These are phyloP conservation scores for Crotalus tigris DNA, from an alignment of 2,113 vertebrate species.

Conservation along the genomic window DNA sequence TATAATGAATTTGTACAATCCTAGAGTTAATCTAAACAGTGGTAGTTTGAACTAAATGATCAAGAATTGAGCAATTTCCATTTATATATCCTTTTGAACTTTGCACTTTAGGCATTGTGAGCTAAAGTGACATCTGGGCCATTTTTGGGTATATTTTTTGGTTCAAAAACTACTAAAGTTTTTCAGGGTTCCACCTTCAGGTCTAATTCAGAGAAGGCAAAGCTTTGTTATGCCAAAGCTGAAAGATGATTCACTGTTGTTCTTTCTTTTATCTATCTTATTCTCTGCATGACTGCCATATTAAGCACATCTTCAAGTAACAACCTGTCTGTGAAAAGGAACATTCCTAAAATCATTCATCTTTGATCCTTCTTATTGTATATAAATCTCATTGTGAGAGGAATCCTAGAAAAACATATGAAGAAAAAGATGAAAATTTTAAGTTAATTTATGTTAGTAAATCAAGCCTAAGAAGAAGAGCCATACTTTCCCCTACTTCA, in stretches of 20 bases:
- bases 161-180: neutral
- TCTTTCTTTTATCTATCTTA: neutral
- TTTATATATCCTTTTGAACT: neutral
- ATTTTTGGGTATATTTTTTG: neutral
- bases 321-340: neutral
- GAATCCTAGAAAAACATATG: neutral
- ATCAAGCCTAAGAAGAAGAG: neutral
- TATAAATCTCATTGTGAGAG: neutral
- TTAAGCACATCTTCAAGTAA: neutral
- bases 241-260: neutral
- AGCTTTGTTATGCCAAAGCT: neutral
- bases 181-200: neutral
- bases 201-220: neutral
- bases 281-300: neutral
- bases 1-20: neutral
- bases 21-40: neutral
- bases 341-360: neutral
- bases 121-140: neutral
- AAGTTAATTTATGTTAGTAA: neutral
- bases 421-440: neutral
- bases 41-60: neutral
- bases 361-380: neutral
- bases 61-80: neutral
- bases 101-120: neutral
- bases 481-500: too few species aligned